A percentile compares a stretch with the other conserved stretches of the same genome.
phyloP scores from a whole-genome alignment of 2,797 vertebrate species.

The Hoplostethus mediterraneus region DNA sequence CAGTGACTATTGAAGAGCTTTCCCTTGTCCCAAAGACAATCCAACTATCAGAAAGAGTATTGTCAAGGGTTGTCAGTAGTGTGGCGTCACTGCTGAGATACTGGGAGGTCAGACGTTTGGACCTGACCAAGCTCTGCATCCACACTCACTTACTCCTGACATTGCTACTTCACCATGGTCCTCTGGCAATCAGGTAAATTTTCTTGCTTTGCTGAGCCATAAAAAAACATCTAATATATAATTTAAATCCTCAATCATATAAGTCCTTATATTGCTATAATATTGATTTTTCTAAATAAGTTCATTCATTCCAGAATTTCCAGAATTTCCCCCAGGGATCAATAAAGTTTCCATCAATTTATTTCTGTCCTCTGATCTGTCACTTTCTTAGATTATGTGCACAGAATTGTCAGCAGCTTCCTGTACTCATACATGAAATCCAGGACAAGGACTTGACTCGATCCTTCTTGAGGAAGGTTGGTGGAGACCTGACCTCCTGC shows the following conservation, averaged over 20 bases:
- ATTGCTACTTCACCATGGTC: slow-evolving; percentile 50
- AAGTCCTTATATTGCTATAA: no score
- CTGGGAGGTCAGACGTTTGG: slow-evolving; percentile 53
- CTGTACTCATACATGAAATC: slow-evolving; percentile 47
- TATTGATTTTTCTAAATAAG: neutral
- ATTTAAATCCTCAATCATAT: no score
- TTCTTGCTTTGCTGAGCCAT: neutral
- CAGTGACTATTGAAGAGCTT: slow-evolving; percentile 37
- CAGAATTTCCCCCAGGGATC: no score
- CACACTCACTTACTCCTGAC: slow-evolving; percentile 45
- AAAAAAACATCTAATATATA: neutral
- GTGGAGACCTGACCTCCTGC: slow-evolving; percentile 63
- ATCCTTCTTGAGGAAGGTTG: slow-evolving; percentile 50
- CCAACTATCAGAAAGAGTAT: slow-evolving; percentile 1
- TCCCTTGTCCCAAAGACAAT: slow-evolving; percentile 15
- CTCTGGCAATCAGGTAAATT: slow-evolving; percentile 51
- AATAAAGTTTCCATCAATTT: no score
- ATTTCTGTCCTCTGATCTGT: neutral
- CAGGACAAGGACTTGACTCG: slow-evolving; percentile 48
- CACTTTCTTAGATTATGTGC: slow-evolving; percentile 45
- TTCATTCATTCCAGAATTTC: no score
- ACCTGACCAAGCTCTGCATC: slow-evolving; percentile 58
- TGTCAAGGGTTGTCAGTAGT: slow-evolving; percentile 45
- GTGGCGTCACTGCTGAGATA: slow-evolving; percentile 58
- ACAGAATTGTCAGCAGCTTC: slow-evolving; percentile 43